phyloP scores from a whole-genome alignment of 2,888 invertebrate genomes.

The Drosophila tripunctata region DNA sequence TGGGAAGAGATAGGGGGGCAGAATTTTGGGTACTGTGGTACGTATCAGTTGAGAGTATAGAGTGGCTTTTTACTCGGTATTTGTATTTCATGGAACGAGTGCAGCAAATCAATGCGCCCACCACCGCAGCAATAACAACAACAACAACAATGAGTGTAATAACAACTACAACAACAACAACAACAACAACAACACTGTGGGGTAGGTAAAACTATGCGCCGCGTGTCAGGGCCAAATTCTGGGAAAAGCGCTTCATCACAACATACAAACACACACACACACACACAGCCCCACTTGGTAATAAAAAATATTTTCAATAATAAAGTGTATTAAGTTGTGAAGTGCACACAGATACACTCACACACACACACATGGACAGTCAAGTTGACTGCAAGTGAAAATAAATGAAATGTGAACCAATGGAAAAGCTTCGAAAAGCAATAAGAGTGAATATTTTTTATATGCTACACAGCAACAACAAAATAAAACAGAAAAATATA shows the following conservation, averaged over 20 bases:
- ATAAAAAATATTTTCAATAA: slow-evolving; percentile 81
- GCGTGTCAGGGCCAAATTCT: slow-evolving; percentile 77
- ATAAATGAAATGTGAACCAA: slow-evolving; percentile 80
- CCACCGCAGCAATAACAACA: slow-evolving; percentile 35
- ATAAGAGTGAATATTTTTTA: slow-evolving; percentile 66
- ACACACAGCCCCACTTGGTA: slow-evolving; percentile 76
- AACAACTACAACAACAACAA: background rate
- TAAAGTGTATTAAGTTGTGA: slow-evolving; percentile 80
- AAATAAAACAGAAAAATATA: slow-evolving; percentile 46
- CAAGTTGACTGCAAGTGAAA: slow-evolving; percentile 64
- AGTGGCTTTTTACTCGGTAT: slow-evolving; percentile 53
- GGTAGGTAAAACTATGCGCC: slow-evolving; percentile 52
- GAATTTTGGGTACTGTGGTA: background rate
- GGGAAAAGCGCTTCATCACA: slow-evolving; percentile 52
- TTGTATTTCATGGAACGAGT: slow-evolving; percentile 62
- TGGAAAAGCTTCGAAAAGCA: slow-evolving; percentile 77
- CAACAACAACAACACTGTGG: slow-evolving; percentile 24
- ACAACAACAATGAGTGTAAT: slow-evolving; percentile 5
- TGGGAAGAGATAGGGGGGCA: background rate
- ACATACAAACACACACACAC: too few relatives aligned
- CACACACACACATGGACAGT: slow-evolving; percentile 11
- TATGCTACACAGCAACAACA: slow-evolving; percentile 30
- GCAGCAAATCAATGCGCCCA: slow-evolving; percentile 73
- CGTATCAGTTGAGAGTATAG: slow-evolving; percentile 25
- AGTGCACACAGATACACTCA: slow-evolving; percentile 58